These are phyloP conservation scores for Bombus superbus DNA, from an alignment of 1,140 invertebrate genomes.

Conservation along the genomic window DNA sequence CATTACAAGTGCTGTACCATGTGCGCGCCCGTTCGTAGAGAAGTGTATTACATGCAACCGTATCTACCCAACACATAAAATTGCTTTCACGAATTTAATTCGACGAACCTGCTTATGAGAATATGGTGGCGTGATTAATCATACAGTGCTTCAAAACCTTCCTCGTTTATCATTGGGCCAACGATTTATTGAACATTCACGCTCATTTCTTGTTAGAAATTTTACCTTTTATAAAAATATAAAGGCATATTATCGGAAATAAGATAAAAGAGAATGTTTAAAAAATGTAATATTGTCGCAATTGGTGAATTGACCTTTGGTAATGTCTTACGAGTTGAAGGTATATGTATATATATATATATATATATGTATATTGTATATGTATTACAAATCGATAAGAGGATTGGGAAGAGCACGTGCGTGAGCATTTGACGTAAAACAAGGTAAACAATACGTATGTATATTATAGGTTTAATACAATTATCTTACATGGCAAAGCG, in stretches of 20 bases:
- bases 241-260: not conserved
- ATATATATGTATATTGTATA: not conserved
- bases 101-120: not conserved
- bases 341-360: too few species aligned
- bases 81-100: slow-evolving; percentile 35
- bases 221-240: not conserved
- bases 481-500: not conserved
- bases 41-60: not conserved
- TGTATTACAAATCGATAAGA: not conserved
- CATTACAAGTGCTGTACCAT: slow-evolving; percentile 41
- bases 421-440: slow-evolving; percentile 2
- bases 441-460: not conserved
- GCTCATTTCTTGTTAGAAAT: not conserved
- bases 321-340: not conserved
- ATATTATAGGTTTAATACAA: not conserved
- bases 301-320: not conserved
- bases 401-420: slow-evolving; percentile 1
- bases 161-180: not conserved
- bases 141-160: not conserved
- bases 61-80: not conserved
- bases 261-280: not conserved
- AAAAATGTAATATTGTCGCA: not conserved
- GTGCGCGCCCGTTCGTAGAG: slow-evolving; percentile 22
- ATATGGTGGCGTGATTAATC: not conserved
- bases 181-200: not conserved